Percentiles rank a stretch among this genome's conserved stretches.
Conservation (phyloP, 2,888 invertebrate species). For the Pseudanteris insignis region DNA sequence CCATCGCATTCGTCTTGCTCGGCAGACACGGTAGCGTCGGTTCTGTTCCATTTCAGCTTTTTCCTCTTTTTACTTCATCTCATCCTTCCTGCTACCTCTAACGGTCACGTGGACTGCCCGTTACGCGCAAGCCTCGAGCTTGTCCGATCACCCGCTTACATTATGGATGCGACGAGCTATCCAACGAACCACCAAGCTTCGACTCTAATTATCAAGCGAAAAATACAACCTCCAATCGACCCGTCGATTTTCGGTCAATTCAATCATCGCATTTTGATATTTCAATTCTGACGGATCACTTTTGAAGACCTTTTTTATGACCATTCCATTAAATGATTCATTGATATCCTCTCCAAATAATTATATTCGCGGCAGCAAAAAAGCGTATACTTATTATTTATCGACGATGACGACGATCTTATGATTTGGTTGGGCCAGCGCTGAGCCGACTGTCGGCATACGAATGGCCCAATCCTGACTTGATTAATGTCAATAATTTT, state of each 20-base stretch:
- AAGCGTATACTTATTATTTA: too few species aligned
- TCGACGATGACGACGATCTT: too few species aligned
- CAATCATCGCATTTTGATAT: constrained; percentile 7
- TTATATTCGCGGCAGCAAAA: too few species aligned
- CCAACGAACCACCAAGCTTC: constrained; percentile 15
- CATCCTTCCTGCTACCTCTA: constrained; percentile 41
- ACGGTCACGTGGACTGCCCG: constrained; percentile 43
- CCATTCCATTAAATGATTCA: too few species aligned
- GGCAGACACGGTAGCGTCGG: constrained; percentile 32
- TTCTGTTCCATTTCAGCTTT: constrained; percentile 42
- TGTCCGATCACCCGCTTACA: constrained; percentile 45
- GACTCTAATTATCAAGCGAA: constrained; percentile 15
- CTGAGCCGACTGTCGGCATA: too few species aligned
- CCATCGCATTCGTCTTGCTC: constrained; percentile 41
- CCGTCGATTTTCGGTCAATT: constrained; percentile 15
- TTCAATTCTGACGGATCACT: too few species aligned
- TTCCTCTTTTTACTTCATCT: constrained; percentile 31
- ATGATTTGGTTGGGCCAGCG: too few species aligned
- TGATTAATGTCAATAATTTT: too few species aligned
- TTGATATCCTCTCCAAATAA: too few species aligned
- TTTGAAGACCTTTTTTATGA: too few species aligned
- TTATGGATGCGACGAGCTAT: constrained; percentile 41
- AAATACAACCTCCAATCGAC: constrained; percentile 15
- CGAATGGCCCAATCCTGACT: too few species aligned
- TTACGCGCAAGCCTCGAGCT: constrained; percentile 44